These are phyloP conservation scores for Heliconius hewitsoni DNA, from an alignment of 1,140 invertebrate genomes.

Conservation along the genomic window DNA sequence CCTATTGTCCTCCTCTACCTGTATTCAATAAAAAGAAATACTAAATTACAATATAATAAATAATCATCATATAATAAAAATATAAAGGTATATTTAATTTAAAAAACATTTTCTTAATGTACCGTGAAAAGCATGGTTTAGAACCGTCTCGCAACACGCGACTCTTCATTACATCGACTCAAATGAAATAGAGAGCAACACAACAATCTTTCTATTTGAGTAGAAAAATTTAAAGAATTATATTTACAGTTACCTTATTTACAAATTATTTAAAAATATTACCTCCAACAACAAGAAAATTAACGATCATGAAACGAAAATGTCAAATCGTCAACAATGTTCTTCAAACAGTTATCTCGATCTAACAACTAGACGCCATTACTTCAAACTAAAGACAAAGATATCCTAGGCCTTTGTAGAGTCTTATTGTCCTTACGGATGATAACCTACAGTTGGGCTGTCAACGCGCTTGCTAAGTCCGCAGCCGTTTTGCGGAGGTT, in stretches of 20 bases:
- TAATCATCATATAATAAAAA: too few species aligned
- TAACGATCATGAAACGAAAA: too few species aligned
- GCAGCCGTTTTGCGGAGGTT: constrained; percentile 25
- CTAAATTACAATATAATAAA: too few species aligned
- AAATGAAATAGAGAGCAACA: too few species aligned
- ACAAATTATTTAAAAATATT: too few species aligned
- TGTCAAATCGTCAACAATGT: background rate
- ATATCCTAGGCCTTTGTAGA: background rate
- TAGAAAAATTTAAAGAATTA: too few species aligned
- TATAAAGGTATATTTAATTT: too few species aligned
- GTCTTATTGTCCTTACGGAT: background rate
- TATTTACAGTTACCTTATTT: too few species aligned
- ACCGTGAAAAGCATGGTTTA: background rate
- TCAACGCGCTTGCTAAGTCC: constrained; percentile 25
- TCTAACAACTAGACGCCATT: background rate
- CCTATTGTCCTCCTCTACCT: too few species aligned
- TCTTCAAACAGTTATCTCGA: background rate
- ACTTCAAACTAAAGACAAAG: background rate
- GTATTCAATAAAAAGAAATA: too few species aligned
- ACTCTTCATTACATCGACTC: background rate
- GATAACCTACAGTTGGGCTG: background rate
- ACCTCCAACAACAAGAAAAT: too few species aligned
- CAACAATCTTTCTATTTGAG: too few species aligned
- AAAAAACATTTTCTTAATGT: background rate
- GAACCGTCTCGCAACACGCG: background rate